Evolutionary conservation across 1,140 invertebrate genomes (phyloP), one percentile per base, ranked within the genome.

Genomic region (Drosophila quadrilineata): DNA sequence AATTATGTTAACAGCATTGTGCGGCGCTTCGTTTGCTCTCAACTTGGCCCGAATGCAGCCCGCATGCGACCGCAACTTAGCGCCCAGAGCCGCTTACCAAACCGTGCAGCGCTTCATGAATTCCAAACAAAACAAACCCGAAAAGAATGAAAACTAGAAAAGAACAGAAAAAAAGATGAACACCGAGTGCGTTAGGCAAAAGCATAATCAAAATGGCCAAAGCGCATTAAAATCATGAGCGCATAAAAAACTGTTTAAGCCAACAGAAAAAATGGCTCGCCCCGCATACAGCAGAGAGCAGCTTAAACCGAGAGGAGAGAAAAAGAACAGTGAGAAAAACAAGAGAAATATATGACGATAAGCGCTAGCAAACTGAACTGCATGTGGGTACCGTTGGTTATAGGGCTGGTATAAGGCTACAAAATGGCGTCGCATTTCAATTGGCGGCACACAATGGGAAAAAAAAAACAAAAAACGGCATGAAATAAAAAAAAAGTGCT

Each of bases 361-460:
- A 62, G 24, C 29, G 57, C 24, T 12, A n/a, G n/a, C n/a, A n/a
- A n/a, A n/a, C n/a, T n/a, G n/a, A n/a, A n/a, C n/a, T n/a, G n/a
- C n/a, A n/a, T n/a, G n/a, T n/a, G n/a, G n/a, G n/a, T n/a, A n/a
- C n/a, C n/a, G n/a, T n/a, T n/a, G 69, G 49, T 66, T 53, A 35
- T 33, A n/a, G n/a, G n/a, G n/a, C n/a, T n/a, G n/a, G 68, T 63
- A 64, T 52, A 65, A 76, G 48, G 54, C 77, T 65, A 59, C 68
- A 43, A 73, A 82, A 84, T 69, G 69, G 69, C 67, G 59, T 73
- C 76, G 82, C 76, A 75, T 82, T 82, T 80, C 76, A 82, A 82
- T 82, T 75, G 76, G 26, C 36, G 48, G 26, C 14, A 1, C 29
- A 17, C 14, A 22, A 29, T 31, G 40, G 22, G 12, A 14, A 10